Base-by-base conservation (phyloP, 2,113 vertebrate species). In the Mirza zaza region DNA sequence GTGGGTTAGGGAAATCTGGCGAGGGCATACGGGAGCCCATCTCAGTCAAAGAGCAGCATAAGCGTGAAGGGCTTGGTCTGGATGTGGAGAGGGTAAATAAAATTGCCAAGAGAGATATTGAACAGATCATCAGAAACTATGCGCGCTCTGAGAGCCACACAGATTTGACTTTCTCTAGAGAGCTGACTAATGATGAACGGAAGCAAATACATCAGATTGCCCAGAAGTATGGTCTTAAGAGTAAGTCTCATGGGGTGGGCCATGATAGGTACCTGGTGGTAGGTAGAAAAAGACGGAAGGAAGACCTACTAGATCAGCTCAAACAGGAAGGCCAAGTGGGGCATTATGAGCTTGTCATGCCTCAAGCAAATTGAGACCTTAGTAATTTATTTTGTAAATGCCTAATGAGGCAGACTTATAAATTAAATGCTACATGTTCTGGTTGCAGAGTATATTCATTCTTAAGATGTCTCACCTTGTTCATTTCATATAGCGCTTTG, bases 1-100 rank as follows among this genome's bases (percentile, higher is more conserved):
- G 99, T 0, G 99, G 99, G 10, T 98, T 99, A 23, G 99, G 99
- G 7, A 99, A 99, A 34, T 99, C 99, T 0, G 99, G 99, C 0
- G 99, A 99, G 57, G 99, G 99, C 23, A 99, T 99, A 4, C 98
- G 99, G 2, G 99, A 99, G 94, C 99, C 99, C 0, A 99, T 99
- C 93, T 98, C 98, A 4, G 99, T 99, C 73, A 99, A 99, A 97
- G 99, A 99, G 97, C 99, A 99, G 98, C 99, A 99, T 96, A 99
- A 99, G 96, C 99, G 99, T 93, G 99, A 99, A 96, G 99, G 99
- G 36, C 98, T 99, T 0, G 99, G 99, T 21, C 98, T 99, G 73
- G 99, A 99, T 50, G 98, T 99, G 0, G 98, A 99, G 90, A 99
- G 99, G 96, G 99, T 99, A 8, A 99, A 99, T 97, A 99, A 98